phyloP scores from a whole-genome alignment of 1,140 invertebrate species.

The Hypothenemus hampei region DNA sequence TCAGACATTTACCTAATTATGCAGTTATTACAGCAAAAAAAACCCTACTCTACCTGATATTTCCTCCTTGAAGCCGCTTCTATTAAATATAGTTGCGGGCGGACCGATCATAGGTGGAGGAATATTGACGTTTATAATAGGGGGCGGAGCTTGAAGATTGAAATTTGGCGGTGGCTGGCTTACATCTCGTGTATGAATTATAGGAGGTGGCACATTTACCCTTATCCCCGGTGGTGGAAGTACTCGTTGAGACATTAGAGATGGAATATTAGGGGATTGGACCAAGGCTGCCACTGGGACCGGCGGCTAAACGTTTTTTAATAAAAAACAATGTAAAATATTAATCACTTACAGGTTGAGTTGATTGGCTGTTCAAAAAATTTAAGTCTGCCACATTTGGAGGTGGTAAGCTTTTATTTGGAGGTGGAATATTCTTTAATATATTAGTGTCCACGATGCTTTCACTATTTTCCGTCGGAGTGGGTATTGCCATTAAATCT shows the following conservation, averaged over 20 bases:
- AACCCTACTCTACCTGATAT: constrained; percentile 34
- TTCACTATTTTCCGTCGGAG: constrained; percentile 35
- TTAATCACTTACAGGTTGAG: neutral
- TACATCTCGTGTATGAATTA: constrained; percentile 37
- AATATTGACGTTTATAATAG: constrained; percentile 46
- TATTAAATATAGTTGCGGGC: constrained; percentile 29
- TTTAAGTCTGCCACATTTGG: constrained; percentile 35
- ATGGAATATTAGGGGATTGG: constrained; percentile 40
- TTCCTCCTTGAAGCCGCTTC: constrained; percentile 31
- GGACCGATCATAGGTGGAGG: constrained; percentile 36
- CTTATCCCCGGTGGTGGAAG: constrained; percentile 48
- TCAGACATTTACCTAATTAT: no score
- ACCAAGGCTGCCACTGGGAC: no score
- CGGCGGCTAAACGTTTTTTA: no score
- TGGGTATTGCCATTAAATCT: constrained; percentile 42
- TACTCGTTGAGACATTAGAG: constrained; percentile 43
- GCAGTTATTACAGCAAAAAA: no score
- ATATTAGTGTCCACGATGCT: constrained; percentile 39
- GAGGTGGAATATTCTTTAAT: constrained; percentile 44
- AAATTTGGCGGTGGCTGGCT: constrained; percentile 37
- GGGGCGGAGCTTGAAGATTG: constrained; percentile 35
- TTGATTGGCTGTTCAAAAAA: constrained; percentile 20
- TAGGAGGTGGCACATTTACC: constrained; percentile 44
- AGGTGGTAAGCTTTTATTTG: constrained; percentile 44
- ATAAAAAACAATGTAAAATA: no score